Evolutionary conservation across 2,113 vertebrate species (phyloP).

Genomic region (Mobula hypostoma): DNA sequence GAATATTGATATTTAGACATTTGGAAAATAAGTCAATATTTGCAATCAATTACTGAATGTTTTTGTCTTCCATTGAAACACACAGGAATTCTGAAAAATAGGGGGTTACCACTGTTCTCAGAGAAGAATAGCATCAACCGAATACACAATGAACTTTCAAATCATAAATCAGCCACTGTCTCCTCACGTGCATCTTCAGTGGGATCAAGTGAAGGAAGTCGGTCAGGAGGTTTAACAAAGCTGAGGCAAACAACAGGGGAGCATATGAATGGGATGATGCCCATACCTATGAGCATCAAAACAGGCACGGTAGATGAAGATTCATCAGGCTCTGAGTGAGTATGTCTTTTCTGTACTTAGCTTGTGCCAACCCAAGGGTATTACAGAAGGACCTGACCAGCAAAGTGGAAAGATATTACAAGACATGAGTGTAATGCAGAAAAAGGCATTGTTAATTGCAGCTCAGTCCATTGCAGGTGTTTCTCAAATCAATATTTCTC

Average conservation of each 20-base stretch:
- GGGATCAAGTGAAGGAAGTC: constrained; percentile 58
- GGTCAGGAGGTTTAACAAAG: constrained; percentile 40
- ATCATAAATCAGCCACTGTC: constrained; percentile 48
- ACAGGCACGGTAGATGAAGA: constrained; percentile 77
- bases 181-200: constrained; percentile 61
- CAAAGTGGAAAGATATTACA: neutral
- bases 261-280: constrained; percentile 67
- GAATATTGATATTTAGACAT: neutral
- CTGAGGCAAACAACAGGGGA: constrained; percentile 59
- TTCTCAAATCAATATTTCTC: neutral
- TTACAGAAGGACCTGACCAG: neutral
- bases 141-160: constrained; percentile 60
- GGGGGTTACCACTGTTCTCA: constrained; percentile 71
- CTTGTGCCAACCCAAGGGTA: neutral
- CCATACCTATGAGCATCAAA: constrained; percentile 74
- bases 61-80: neutral
- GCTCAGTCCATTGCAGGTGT: neutral
- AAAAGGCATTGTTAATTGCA: too few species aligned
- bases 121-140: constrained; percentile 68
- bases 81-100: constrained; percentile 80
- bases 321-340: constrained; percentile 91
- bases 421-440: neutral
- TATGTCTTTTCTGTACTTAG: constrained; percentile 41
- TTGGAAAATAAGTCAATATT: neutral
- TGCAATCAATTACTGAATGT: neutral